These are phyloP conservation scores for Eulimnadia texana DNA, from an alignment of 1,140 invertebrate species.

Conservation along the genomic window DNA sequence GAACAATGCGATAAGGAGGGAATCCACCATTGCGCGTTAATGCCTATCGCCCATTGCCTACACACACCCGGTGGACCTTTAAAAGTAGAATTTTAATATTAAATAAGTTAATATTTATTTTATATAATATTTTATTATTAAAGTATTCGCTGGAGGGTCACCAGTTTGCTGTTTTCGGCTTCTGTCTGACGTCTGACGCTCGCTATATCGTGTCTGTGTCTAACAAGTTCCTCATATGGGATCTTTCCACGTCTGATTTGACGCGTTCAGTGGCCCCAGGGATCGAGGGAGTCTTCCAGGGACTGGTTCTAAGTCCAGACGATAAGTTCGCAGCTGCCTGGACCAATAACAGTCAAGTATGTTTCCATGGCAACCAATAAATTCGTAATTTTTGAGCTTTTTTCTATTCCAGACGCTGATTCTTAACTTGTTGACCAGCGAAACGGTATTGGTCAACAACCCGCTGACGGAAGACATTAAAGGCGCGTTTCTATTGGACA, in stretches of 20 bases:
- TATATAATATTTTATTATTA: no score
- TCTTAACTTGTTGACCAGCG: conserved; percentile 77
- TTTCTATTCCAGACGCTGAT: conserved; percentile 69
- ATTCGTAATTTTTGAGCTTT: no score
- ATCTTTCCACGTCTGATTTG: conserved; percentile 83
- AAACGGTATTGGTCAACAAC: conserved; percentile 69
- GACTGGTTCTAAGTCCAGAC: conserved; percentile 81
- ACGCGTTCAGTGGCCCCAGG: conserved; percentile 73
- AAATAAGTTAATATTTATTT: background rate
- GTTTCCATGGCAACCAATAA: conserved; percentile 8
- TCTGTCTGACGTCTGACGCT: conserved; percentile 78
- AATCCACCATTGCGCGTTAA: conserved; percentile 68
- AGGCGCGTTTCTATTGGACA: conserved; percentile 59
- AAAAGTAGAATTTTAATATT: conserved; percentile 42
- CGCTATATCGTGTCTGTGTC: conserved; percentile 92
- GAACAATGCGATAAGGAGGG: conserved; percentile 78
- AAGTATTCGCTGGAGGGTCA: conserved; percentile 93
- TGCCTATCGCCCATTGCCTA: conserved; percentile 86
- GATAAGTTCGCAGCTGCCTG: conserved; percentile 92
- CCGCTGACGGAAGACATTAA: conserved; percentile 53
- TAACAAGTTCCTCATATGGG: conserved; percentile 94
- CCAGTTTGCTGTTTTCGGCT: conserved; percentile 92
- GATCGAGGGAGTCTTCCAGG: conserved; percentile 32
- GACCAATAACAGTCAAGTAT: conserved; percentile 87
- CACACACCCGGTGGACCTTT: conserved; percentile 94